Base-by-base conservation (phyloP, 2,888 invertebrate species). In the Artemia sinica region DNA sequence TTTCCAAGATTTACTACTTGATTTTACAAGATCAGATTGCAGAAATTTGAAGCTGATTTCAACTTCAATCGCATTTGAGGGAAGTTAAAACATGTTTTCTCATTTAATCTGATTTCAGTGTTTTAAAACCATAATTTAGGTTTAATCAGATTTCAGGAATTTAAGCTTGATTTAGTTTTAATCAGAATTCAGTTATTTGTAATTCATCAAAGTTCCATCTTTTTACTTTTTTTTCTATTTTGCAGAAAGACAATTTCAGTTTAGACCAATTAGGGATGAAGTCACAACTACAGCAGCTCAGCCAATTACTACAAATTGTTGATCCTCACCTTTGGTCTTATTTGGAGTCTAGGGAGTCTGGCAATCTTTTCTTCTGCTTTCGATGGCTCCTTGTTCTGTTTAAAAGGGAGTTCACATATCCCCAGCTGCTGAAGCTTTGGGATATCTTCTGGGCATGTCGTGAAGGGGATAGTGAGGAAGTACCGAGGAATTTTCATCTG, bases 361-460 rank as follows among this genome's bases (percentile, higher is more conserved):
- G 89, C 8, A 96, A 97, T 77, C 92, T 98, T 91, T 97, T 93
- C 79, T 98, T 98, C 80, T 95, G 95, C 78, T 98, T 98, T 81
- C 88, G 97, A 11, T 98, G 97, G 96, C 83, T 97, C 49, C 82
- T 98, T 12, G 93, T 96, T 10, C 85, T 91, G 79, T 97, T 95
- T 78, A 98, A 97, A 78, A 80, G 97, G 72, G 97, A 98, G 80
- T 90, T 97, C 76, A 84, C 85, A 41, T 87, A 89, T 71, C 81
- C 84, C 8, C 91, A 95, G 76, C 87, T 92, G 68, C 86, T 92
- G 84, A 84, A 87, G 76, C 79, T 97, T 71, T 97, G 96, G 96
- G 96, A 97, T 81, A 89, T 93, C 63, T 68, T 74, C 63, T 74
- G 74, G 74, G 73, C 73, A 11, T 65, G 68, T 52, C 63, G 5